Base-by-base conservation (phyloP, 2,113 vertebrate species). In the Astur gentilis region DNA sequence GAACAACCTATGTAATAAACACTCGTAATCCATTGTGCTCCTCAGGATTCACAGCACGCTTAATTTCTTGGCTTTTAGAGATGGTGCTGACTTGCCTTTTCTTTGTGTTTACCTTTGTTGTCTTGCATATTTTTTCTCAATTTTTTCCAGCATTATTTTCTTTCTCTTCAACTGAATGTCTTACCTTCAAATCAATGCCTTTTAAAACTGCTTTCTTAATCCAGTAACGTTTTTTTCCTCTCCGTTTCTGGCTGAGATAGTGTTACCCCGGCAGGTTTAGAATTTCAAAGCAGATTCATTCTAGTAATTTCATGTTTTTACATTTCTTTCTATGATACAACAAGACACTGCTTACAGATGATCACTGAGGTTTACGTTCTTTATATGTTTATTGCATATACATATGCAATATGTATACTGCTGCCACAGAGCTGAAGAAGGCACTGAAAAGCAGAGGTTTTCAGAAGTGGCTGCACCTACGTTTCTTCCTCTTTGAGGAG, bases 21-120 rank as follows among this genome's bases (percentile, higher is more conserved):
- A 8, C 19, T 62, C 7, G 2, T 64, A 62, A 67, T 18, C 27
- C 10, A 8, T 40, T 60, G 14, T 10, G 6, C 18, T 60, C 1
- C 21, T 85, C 1, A 7, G 15, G 6, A 50, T 81, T 93, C 40
- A 47, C 14, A 58, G 14, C 4, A 57, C 11, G n/a, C 26, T 64
- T 76, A 0, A 36, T 76, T 71, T 79, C 13, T 29, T 66, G 44
- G 16, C 12, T 84, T 78, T 75, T 60, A 42, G 61, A 64, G 20
- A 10, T 54, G 8, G 16, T 62, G 21, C 3, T 65, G 34, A 2
- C 3, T 62, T 92, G 44, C 34, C 14, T 49, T 80, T 85, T 42
- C 25, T 79, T 77, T 0, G 0, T 60, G 7, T 45, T 70, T 64
- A 23, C 34, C 7, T 77, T 90, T 40, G 10, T 49, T 19, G 3